Base-by-base conservation (phyloP, 2,888 invertebrate species). In the Deilephila elpenor region DNA sequence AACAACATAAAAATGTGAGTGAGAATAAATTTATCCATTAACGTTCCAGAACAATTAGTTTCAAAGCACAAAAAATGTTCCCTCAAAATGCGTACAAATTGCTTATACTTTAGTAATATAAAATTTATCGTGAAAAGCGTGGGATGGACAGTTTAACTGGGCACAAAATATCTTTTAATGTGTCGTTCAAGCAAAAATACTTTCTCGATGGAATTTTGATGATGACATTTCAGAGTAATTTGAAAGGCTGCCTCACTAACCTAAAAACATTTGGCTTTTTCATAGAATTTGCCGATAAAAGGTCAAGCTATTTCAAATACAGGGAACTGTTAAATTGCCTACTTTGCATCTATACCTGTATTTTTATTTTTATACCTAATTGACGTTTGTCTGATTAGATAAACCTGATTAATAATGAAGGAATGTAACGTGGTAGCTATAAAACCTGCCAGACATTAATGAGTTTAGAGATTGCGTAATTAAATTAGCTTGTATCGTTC, bases 171-270 rank as follows among this genome's bases (percentile, higher is more conserved):
- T 59, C 74, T 73, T 76, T 75, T 75, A 74, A 74, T 44, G 62
- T 72, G 72, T 72, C 67, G 70, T 71, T 56, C 59, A 74, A 73
- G 67, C 74, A 71, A 73, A 73, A 73, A 71, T 37, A 34, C 70
- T 56, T 74, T 76, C 77, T 67, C 73, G 32, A 73, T 73, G 73
- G 78, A 76, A 76, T 79, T 79, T 80, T 77, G 77, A 80, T 79
- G 78, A 80, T 79, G 73, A 74, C 73, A 37, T 70, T 71, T 74
- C 44, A 34, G 20, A 59, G 11, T 73, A 73, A 64, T 71, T 71
- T 70, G 60, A 59, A 72, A 71, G 56, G 32, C 60, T 37, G 53
- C 53, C 73, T 62, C 20, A 73, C 72, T 72, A 67, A 73, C 72
- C 72, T 59, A 67, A 64, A 72, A 59, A 67, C 67, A 67, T 67